These are phyloP conservation scores for Siniperca chuatsi DNA, from an alignment of 2,113 vertebrate genomes.

Conservation along the genomic window DNA sequence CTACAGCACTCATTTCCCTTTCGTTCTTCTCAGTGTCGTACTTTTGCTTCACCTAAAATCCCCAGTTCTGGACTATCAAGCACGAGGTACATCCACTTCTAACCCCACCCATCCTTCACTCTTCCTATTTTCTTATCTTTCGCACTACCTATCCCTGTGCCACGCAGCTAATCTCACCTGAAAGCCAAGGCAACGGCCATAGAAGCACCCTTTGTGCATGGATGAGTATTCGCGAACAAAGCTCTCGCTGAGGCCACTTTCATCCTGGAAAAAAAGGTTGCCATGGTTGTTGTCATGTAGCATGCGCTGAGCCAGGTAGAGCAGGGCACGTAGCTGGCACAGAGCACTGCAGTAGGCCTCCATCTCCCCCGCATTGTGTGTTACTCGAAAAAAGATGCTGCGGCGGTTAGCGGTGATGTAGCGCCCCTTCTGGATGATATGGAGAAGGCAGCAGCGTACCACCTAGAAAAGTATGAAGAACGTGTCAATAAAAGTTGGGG, in stretches of 20 bases:
- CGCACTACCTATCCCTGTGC: not conserved
- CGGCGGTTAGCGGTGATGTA: constrained; percentile 90
- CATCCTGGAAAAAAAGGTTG: constrained; percentile 89
- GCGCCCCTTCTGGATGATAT: constrained; percentile 91
- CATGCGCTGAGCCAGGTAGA: constrained; percentile 90
- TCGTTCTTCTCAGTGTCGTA: not conserved
- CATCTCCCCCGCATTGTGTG: constrained; percentile 90
- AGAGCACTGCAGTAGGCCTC: constrained; percentile 92
- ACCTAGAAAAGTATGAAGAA: constrained; percentile 72
- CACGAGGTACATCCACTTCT: not conserved
- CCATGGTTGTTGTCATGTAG: constrained; percentile 88
- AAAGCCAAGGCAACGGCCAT: constrained; percentile 93
- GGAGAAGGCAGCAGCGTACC: constrained; percentile 89
- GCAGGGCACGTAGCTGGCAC: constrained; percentile 90
- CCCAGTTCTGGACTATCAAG: not conserved
- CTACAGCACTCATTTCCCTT: not conserved
- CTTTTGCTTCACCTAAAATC: not conserved
- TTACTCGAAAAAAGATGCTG: constrained; percentile 91
- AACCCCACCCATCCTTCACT: not conserved
- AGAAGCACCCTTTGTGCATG: constrained; percentile 95
- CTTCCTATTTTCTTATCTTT: not conserved
- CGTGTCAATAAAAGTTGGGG: not conserved
- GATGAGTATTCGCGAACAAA: constrained; percentile 90
- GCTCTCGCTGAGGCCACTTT: constrained; percentile 86
- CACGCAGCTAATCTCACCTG: constrained; percentile 83